A percentile compares a stretch with the other conserved stretches of the same genome.
Conservation (phyloP, 2,888 invertebrate species). For the Drosophila rellima region DNA sequence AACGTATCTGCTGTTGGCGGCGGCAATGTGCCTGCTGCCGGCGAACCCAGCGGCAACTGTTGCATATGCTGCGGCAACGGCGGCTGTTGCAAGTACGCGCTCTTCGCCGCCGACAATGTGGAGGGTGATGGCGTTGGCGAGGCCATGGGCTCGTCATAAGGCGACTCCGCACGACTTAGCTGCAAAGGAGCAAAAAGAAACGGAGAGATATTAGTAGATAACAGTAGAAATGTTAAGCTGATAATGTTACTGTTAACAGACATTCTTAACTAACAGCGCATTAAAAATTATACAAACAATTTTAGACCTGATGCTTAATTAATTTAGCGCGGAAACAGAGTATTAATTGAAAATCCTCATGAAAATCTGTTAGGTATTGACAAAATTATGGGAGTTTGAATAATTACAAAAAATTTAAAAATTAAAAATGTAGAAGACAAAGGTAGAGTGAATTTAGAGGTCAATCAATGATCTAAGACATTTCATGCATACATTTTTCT, state of each 20-base stretch:
- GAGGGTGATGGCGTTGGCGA: constrained; percentile 74
- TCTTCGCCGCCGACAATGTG: constrained; percentile 75
- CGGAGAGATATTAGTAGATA: constrained; percentile 2
- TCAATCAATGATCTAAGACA: no score
- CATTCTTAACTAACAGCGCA: neutral
- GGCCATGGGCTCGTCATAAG: constrained; percentile 82
- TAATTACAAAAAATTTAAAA: no score
- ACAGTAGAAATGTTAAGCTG: neutral
- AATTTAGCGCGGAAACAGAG: no score
- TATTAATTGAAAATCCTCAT: no score
- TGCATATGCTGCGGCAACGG: constrained; percentile 71
- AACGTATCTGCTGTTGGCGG: constrained; percentile 63
- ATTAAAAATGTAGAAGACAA: no score
- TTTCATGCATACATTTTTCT: no score
- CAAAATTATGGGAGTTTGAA: no score
- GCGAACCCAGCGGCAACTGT: constrained; percentile 82
- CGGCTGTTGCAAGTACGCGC: constrained; percentile 72
- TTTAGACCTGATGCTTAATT: no score
- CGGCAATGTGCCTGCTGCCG: constrained; percentile 81
- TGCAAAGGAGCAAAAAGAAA: constrained; percentile 33
- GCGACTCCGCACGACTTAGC: constrained; percentile 85
- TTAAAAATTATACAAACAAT: no score
- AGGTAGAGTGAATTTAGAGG: no score
- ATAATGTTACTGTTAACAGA: neutral
- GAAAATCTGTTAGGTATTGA: no score